These are phyloP conservation scores for Alligator sinensis DNA, from an alignment of 2,113 vertebrate species.

Conservation along the genomic window DNA sequence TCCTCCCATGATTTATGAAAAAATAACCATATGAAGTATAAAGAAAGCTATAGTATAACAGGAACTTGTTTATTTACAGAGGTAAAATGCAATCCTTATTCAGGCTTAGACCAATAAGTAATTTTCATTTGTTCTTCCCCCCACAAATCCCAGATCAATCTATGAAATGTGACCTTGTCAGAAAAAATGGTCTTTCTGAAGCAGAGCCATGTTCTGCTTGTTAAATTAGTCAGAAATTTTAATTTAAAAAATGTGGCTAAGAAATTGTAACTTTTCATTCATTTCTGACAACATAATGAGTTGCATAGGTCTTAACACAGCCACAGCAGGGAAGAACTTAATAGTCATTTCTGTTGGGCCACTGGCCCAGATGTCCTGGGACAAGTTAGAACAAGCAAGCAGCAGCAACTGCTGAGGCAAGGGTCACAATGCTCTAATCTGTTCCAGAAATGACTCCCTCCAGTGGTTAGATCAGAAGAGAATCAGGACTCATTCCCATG, in stretches of 20 bases:
- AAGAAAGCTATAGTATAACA: not conserved
- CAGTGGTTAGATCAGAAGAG: not conserved
- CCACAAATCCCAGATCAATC: no score
- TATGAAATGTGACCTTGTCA: not conserved
- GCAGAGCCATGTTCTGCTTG: not conserved
- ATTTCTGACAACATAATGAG: not conserved
- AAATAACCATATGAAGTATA: rapidly evolving
- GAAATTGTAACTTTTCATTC: not conserved
- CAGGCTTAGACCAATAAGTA: not conserved
- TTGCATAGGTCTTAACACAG: not conserved
- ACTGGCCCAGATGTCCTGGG: not conserved
- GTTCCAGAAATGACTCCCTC: not conserved
- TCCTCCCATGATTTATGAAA: not conserved
- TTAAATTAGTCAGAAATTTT: not conserved
- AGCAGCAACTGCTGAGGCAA: not conserved
- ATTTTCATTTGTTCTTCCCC: conserved; percentile 20
- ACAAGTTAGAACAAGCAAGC: not conserved
- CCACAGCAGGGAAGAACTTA: not conserved
- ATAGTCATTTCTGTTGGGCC: not conserved
- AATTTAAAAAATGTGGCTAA: not conserved
- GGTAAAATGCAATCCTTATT: not conserved
- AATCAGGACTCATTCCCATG: not conserved
- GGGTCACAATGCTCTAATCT: not conserved
- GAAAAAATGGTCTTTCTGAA: not conserved
- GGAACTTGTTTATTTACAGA: not conserved